Conservation (phyloP, 2,888 invertebrate species). For the Byasa hedistus region DNA sequence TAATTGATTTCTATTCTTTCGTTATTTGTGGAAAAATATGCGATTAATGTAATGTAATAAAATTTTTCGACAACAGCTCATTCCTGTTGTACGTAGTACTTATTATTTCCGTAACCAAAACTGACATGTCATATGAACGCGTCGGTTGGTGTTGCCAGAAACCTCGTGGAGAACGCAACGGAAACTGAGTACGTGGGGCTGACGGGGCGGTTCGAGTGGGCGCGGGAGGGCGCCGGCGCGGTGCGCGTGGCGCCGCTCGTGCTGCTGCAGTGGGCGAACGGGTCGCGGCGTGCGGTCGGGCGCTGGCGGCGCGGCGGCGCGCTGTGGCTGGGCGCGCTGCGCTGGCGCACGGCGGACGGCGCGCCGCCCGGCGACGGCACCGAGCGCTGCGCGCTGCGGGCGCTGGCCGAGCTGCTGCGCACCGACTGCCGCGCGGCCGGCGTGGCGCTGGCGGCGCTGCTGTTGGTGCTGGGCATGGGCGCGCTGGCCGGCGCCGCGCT, state of each 20-base stretch:
- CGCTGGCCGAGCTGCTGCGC: slow-evolving; percentile 83
- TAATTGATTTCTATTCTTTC: too few relatives aligned
- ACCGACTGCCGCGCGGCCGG: slow-evolving; percentile 87
- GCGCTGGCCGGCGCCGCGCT: slow-evolving; percentile 50
- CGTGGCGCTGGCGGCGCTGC: slow-evolving; percentile 56
- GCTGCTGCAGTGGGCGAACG: slow-evolving; percentile 82
- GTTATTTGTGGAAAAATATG: too few relatives aligned
- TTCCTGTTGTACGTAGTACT: too few relatives aligned
- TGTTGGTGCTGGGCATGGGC: slow-evolving; percentile 47
- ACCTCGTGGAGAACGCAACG: slow-evolving; percentile 39
- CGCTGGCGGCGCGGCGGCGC: slow-evolving; percentile 89
- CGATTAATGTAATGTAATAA: too few relatives aligned
- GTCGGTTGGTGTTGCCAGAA: not conserved
- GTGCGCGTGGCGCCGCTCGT: slow-evolving; percentile 40
- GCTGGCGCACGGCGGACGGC: slow-evolving; percentile 83
- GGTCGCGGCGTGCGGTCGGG: slow-evolving; percentile 79
- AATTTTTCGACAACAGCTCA: too few relatives aligned
- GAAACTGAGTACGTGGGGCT: slow-evolving; percentile 46
- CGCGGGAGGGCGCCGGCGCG: slow-evolving; percentile 31
- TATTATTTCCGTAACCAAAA: not conserved
- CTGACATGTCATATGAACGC: slow-evolving; percentile 1
- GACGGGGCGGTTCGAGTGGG: slow-evolving; percentile 60
- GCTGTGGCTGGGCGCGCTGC: slow-evolving; percentile 82
- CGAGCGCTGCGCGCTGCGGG: slow-evolving; percentile 83
- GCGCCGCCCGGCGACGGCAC: slow-evolving; percentile 84